Evolutionary conservation across 2,888 invertebrate species (phyloP).

Genomic region (Tenthredo notha): DNA sequence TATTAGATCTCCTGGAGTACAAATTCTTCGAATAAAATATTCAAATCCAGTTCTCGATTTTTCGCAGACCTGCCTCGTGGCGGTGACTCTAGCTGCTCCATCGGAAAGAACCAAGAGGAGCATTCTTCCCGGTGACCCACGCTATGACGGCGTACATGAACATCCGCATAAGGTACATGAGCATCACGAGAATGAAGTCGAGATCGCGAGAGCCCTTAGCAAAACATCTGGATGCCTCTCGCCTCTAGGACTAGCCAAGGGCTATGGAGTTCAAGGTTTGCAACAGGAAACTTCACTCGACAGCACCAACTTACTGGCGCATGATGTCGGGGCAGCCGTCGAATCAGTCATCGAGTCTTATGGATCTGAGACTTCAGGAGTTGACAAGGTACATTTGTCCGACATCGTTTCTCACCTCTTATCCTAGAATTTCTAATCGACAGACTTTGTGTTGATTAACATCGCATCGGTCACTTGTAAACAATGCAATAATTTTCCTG

Average conservation of each 20-base stretch:
- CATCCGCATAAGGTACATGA: constrained; percentile 54
- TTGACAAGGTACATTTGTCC: neutral
- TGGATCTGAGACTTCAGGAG: neutral
- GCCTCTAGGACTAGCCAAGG: neutral
- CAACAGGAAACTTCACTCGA: neutral
- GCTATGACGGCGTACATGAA: constrained; percentile 74
- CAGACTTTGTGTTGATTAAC: neutral
- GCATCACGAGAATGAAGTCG: constrained; percentile 59
- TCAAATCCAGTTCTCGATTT: neutral
- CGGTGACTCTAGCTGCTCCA: constrained; percentile 65
- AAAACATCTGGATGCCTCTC: neutral
- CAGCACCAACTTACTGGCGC: neutral
- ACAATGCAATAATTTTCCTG: neutral
- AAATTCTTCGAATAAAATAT: neutral
- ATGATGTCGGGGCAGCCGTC: neutral
- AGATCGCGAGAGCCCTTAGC: constrained; percentile 31
- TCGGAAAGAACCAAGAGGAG: constrained; percentile 65
- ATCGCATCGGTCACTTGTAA: neutral
- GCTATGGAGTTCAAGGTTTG: neutral
- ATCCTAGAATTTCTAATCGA: neutral
- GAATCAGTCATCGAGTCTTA: neutral
- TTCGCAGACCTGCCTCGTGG: constrained; percentile 70
- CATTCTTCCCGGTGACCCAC: constrained; percentile 73
- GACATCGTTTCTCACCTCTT: neutral
- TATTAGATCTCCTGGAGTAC: neutral